Percentiles rank a stretch among this genome's conserved stretches.
Evolutionary conservation across 53 echinoderm and acorn worm genomes (phyloP).

Genomic region (Patiria pectinifera): DNA sequence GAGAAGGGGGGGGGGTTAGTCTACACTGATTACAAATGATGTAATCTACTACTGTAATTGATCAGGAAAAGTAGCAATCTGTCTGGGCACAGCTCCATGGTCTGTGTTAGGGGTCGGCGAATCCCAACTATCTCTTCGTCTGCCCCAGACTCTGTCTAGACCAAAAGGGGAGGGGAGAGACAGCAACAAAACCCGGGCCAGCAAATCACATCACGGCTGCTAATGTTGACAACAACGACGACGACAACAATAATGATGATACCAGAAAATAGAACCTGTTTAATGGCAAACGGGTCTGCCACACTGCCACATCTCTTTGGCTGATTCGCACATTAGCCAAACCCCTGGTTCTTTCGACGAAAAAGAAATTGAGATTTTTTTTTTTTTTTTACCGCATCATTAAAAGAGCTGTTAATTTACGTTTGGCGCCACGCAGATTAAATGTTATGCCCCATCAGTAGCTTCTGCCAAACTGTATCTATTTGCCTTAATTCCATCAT

Average conservation of each 20-base stretch:
- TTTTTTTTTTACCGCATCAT: neutral
- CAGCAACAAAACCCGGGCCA: neutral
- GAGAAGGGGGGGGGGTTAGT: neutral
- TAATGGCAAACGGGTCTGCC: conserved; percentile 19
- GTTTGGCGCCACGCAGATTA: neutral
- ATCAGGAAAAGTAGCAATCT: conserved; percentile 21
- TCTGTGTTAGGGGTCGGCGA: neutral
- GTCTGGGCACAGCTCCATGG: neutral
- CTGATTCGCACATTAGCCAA: neutral
- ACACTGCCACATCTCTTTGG: neutral
- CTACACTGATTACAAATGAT: conserved; percentile 19
- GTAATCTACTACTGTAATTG: conserved; percentile 46
- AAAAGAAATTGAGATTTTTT: neutral
- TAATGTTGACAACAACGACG: neutral
- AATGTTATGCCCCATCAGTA: conserved; percentile 1
- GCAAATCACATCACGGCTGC: neutral
- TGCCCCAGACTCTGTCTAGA: conserved; percentile 29
- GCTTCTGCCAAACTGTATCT: conserved; percentile 2
- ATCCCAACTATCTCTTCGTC: neutral
- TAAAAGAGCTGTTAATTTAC: conserved; percentile 3
- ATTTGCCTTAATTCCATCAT: neutral
- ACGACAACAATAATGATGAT: conserved; percentile 27
- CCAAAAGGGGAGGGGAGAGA: neutral
- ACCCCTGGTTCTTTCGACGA: neutral
- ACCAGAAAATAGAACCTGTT: conserved; percentile 10